Evolutionary conservation across 2,888 invertebrate genomes (phyloP).

Genomic region (Neelides folsomi): DNA sequence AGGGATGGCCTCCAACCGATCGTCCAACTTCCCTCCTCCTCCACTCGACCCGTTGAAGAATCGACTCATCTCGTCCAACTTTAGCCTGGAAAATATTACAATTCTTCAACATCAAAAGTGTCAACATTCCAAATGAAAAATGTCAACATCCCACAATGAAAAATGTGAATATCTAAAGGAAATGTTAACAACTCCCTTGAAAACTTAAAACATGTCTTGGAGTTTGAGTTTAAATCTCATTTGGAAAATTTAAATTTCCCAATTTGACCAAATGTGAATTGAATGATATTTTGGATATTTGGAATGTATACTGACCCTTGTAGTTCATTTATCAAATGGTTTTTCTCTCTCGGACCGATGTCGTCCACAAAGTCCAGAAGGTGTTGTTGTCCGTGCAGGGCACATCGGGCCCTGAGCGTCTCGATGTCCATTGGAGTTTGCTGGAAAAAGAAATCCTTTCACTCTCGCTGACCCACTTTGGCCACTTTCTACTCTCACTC

Average conservation of each 20-base stretch:
- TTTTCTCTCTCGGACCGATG: slow-evolving; percentile 50
- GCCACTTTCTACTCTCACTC: too few species aligned
- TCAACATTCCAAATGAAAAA: too few species aligned
- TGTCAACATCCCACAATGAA: too few species aligned
- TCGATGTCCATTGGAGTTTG: slow-evolving; percentile 39
- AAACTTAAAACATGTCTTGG: too few species aligned
- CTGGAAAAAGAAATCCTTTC: background rate
- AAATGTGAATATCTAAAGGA: too few species aligned
- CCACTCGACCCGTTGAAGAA: slow-evolving; percentile 47
- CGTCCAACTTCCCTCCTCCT: slow-evolving; percentile 58
- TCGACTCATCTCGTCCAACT: slow-evolving; percentile 56
- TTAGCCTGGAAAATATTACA: slow-evolving; percentile 38
- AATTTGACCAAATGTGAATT: too few species aligned
- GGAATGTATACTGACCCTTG: slow-evolving; percentile 38
- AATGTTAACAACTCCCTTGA: too few species aligned
- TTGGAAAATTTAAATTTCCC: too few species aligned
- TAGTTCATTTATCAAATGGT: slow-evolving; percentile 50
- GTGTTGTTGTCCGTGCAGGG: slow-evolving; percentile 61
- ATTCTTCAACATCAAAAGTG: too few species aligned
- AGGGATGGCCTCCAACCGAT: slow-evolving; percentile 70
- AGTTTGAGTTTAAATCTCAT: too few species aligned
- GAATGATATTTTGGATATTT: too few species aligned
- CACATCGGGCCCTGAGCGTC: slow-evolving; percentile 44
- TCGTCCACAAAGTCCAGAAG: slow-evolving; percentile 67
- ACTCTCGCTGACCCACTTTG: too few species aligned